phyloP scores from a whole-genome alignment of 2,113 vertebrate species.

The Colius striatus region DNA sequence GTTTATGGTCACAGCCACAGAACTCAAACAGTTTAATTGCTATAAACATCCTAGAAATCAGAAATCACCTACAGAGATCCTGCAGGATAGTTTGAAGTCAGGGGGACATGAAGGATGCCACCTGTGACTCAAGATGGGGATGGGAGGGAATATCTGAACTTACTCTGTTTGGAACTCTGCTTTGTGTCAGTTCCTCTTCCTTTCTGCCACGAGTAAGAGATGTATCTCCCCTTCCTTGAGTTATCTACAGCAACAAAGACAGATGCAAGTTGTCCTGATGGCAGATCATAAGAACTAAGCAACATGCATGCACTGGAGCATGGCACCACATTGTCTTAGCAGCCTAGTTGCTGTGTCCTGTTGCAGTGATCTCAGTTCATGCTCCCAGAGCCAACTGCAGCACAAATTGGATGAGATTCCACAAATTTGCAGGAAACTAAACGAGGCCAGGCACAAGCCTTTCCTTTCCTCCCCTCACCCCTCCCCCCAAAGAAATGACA shows the following conservation, averaged over 20 bases:
- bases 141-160: neutral
- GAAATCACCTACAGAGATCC: neutral
- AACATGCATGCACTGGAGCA: neutral
- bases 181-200: neutral
- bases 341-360: neutral
- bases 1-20: neutral
- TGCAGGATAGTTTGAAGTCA: neutral
- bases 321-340: neutral
- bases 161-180: neutral
- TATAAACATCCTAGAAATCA: neutral
- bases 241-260: neutral
- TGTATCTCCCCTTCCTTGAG: neutral
- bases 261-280: neutral
- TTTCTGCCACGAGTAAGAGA: rapidly evolving
- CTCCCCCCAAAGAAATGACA: neutral
- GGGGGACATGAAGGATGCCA: neutral
- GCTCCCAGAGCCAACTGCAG: neutral
- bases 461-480: neutral
- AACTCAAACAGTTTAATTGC: neutral
- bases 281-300: neutral
- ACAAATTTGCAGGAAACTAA: neutral
- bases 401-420: rapidly evolving
- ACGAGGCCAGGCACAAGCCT: neutral
- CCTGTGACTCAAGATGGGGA: neutral
- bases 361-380: neutral